Evolutionary conservation across 2,113 vertebrate genomes (phyloP), one percentile per base, ranked within the genome.

Genomic region (Corapipo altera): DNA sequence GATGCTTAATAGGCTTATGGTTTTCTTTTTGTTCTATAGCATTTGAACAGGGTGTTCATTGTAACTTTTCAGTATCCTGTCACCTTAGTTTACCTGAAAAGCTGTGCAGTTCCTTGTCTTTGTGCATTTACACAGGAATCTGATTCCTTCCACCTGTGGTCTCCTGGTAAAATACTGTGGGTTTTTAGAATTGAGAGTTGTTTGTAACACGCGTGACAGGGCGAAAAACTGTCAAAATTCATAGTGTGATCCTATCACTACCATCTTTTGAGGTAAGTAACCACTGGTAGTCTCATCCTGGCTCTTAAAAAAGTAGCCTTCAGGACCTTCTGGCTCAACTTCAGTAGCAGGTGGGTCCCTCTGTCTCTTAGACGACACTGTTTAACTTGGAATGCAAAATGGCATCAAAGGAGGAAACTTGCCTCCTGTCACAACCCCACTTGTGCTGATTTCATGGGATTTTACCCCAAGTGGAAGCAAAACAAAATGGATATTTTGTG

Each of bases 201-300:
- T 61, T 85, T 46, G 13, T 59, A 46, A 64, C 9, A 5, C 8
- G 28, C 0, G 0, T 61, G 17, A 48, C 8, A 37, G 12, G 8
- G 6, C 12, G n/a, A 33, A 35, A 39, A 57, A 21, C 19, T 65
- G 26, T 5, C 32, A 65, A 54, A 81, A 62, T 24, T 54, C 0
- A 0, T 28, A 8, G 8, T 24, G 24, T 0, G 2, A 24, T 70
- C 8, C 16, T 89, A 14, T 22, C 2, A 4, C 9, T 57, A 0
- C 15, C 65, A 3, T 6, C 15, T 15, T 74, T 33, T 76, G 33
- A 39, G 12, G 17, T 27, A 16, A 33, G 15, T 28, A 73, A 46
- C 13, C 19, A 3, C 5, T 48, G 44, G 4, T 32, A 15, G 9
- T 78, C 5, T 69, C 26, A 44, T 48, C 5, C 13, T 0, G 3